Base-by-base conservation (phyloP, 2,888 invertebrate species). In the Megastigmus dorsalis region DNA sequence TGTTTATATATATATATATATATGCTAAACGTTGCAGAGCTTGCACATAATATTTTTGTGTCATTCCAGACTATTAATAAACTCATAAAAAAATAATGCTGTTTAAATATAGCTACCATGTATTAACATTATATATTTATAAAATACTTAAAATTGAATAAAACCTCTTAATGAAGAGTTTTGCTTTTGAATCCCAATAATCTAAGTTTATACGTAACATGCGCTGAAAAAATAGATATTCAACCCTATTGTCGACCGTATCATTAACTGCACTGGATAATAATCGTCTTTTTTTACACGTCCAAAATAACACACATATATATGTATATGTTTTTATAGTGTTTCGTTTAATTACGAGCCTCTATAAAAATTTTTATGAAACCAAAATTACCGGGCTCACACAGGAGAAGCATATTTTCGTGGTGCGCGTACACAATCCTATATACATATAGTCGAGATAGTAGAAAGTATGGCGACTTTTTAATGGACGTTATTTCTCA, bases 291-390 rank as follows among this genome's bases (percentile, higher is more conserved):
- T 62, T n/a, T 48, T 54, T 62, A 13, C 30, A 10, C 13, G 45
- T 26, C 30, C 36, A 3, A 62, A n/a, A 50, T 52, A 38, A 38
- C 15, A 38, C n/a, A 4, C 33, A 26, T 30, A 66, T n/a, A n/a
- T n/a, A n/a, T n/a, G n/a, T n/a, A n/a, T 23, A 45, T 33, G 9
- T 62, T 69, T 62, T 62, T 69, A 68, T 41, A 30, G 52, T 43
- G 15, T 43, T 59, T 33, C 43, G 41, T 62, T 50, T 60, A 41
- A 62, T 52, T 36, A 54, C 15, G 52, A 30, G 60, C 43, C 23
- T 9, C 60, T 54, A 54, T 60, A 69, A 69, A 69, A 62, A 33
- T 54, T 54, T 68, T 69, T 62, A 62, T 60, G 52, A 48, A 60
- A 69, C 28, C 23, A n/a, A 23, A 10, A 48, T 57, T 68, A 52